Base-by-base conservation (phyloP, 2,113 vertebrate species). In the Oncorhynchus nerka region DNA sequence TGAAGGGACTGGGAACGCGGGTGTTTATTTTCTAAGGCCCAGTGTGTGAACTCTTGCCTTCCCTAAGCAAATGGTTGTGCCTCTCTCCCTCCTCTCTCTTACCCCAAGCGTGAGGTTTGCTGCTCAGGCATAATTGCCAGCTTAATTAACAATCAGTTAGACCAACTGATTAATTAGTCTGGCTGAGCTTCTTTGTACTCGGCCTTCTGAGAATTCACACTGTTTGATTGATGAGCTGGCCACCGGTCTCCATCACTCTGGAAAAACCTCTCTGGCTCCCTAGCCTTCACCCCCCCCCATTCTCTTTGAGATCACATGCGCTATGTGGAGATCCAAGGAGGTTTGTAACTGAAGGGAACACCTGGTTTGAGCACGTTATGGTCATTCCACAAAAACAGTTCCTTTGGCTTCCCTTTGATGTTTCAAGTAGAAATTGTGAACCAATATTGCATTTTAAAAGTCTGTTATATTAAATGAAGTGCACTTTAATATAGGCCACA, bases 151-250 rank as follows among this genome's bases (percentile, higher is more conserved):
- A n/a, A 77, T 75, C 66, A 76, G 76, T 79, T 69, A 73, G 39
- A 79, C n/a, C 70, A 6, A 75, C 69, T 79, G 80, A 81, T 75
- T 81, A 62, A 75, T 77, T 81, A 71, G 66, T 79, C 26, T 34
- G 30, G 24, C 75, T 73, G 71, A 34, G 16, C 81, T 78, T 81
- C 80, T 83, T 89, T 78, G 81, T 82, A 79, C 86, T 89, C 77
- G 78, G 26, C 67, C 59, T 79, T 74, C 79, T 91, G 90, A 90
- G 86, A 88, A 90, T 92, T 90, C 79, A 86, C 83, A 11, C 78
- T 86, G 81, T 90, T 85, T 90, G 89, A 92, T 90, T 79, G 87
- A 92, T 92, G 88, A 88, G 85, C 85, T 87, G 79, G 84, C 86
- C 86, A 85, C 80, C 59, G 80, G 59, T 88, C 87, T 88, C 87